Evolutionary conservation across 2,888 invertebrate genomes (phyloP).

Genomic region (Lypha dubia): DNA sequence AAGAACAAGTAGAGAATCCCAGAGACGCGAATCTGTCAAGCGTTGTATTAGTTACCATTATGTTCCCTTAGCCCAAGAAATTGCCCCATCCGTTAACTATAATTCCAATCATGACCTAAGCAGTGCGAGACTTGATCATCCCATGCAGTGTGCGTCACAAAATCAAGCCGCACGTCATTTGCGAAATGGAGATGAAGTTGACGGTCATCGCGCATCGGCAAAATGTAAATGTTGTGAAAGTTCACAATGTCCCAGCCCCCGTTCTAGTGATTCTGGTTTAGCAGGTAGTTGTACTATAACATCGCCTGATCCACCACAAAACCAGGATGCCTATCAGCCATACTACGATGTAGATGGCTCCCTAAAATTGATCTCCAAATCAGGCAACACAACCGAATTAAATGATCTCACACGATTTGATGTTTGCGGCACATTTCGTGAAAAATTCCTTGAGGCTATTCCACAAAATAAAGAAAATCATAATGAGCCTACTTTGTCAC

Average conservation of each 20-base stretch:
- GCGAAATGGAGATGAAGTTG: constrained; percentile 50
- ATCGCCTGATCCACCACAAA: constrained; percentile 86
- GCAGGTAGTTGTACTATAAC: constrained; percentile 91
- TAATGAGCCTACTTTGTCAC: constrained; percentile 12
- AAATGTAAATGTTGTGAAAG: constrained; percentile 86
- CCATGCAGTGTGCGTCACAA: constrained; percentile 29
- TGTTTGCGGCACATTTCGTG: constrained; percentile 82
- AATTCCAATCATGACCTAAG: constrained; percentile 35
- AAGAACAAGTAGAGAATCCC: constrained; percentile 74
- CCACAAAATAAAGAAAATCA: constrained; percentile 18
- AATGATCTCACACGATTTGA: constrained; percentile 80
- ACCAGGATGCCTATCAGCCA: constrained; percentile 72
- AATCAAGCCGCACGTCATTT: constrained; percentile 37
- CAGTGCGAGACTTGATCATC: constrained; percentile 22
- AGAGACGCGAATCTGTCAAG: constrained; percentile 79
- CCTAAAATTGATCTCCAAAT: constrained; percentile 57
- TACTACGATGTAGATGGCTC: constrained; percentile 80
- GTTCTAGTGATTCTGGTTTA: constrained; percentile 91
- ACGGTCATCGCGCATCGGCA: constrained; percentile 64
- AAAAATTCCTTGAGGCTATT: constrained; percentile 79
- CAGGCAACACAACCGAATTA: constrained; percentile 72
- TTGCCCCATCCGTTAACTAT: neutral
- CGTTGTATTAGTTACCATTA: constrained; percentile 85
- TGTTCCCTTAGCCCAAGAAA: constrained; percentile 79
- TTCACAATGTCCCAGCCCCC: constrained; percentile 87